A percentile compares a stretch with the other conserved stretches of the same genome.
Evolutionary conservation across 2,113 vertebrate species (phyloP).

Genomic region (Carassius gibelio): DNA sequence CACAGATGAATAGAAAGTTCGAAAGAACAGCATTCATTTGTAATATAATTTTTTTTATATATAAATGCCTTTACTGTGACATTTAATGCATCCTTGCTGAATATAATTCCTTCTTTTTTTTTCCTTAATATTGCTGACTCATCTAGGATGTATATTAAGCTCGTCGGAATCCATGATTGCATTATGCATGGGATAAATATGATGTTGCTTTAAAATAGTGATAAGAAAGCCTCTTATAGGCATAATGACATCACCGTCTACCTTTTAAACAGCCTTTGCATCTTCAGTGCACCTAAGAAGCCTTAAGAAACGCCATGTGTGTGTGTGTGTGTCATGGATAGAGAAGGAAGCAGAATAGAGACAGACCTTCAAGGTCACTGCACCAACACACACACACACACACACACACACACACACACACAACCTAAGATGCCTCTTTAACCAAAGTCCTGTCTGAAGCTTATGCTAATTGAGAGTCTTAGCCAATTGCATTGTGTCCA

Average conservation of each 20-base stretch:
- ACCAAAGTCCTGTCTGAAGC: background rate
- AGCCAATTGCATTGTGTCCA: background rate
- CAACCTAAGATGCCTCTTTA: background rate
- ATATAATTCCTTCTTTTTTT: background rate
- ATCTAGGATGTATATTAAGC: background rate
- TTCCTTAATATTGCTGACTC: too few species aligned
- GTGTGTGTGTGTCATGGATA: background rate
- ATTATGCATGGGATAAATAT: background rate
- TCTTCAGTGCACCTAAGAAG: background rate
- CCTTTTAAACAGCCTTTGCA: background rate
- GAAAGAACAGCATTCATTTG: too few species aligned
- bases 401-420: background rate
- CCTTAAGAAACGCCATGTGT: background rate
- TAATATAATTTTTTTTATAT: background rate
- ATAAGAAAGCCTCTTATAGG: background rate
- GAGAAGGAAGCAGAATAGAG: background rate
- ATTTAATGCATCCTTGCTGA: background rate
- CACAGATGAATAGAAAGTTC: too few species aligned
- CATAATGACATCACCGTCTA: background rate
- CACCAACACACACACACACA: constrained; percentile 26
- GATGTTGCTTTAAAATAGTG: background rate
- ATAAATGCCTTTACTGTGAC: background rate
- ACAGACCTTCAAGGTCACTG: constrained; percentile 24
- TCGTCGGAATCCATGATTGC: background rate
- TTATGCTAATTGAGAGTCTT: constrained; percentile 11